Percentiles rank a stretch among this genome's conserved stretches.
These are phyloP conservation scores for Temnothorax longispinosus DNA, from an alignment of 1,140 invertebrate genomes.

Conservation along the genomic window DNA sequence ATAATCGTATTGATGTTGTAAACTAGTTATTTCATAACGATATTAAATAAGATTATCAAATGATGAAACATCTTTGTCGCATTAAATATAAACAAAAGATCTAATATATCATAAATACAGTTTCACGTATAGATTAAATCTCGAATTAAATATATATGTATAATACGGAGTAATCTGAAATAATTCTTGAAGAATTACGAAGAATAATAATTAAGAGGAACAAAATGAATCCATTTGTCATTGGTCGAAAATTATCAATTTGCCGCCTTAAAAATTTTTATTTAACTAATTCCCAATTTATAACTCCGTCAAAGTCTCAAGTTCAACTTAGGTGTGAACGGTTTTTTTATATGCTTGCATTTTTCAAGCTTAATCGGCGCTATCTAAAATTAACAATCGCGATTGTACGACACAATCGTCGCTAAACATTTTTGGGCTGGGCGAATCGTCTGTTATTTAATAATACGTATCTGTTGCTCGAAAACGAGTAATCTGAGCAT, in stretches of 20 bases:
- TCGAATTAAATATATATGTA: background rate
- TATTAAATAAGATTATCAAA: slow-evolving; percentile 7
- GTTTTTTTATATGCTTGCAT: background rate
- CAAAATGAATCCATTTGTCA: background rate
- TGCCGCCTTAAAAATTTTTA: background rate
- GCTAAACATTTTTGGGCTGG: background rate
- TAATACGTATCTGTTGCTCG: background rate
- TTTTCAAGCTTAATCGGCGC: background rate
- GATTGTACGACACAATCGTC: background rate
- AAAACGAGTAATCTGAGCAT: background rate
- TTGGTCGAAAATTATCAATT: background rate
- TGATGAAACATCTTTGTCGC: slow-evolving; percentile 9
- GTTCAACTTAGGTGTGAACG: background rate
- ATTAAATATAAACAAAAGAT: background rate
- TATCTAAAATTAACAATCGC: slow-evolving; percentile 3
- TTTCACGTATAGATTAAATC: background rate
- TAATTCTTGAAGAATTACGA: background rate
- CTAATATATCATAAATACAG: background rate
- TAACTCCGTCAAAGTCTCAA: background rate
- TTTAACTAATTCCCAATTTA: background rate
- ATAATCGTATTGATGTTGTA: slow-evolving; percentile 5
- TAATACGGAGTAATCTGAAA: background rate
- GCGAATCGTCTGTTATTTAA: background rate
- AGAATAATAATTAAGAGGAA: background rate
- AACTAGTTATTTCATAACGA: slow-evolving; percentile 15